These are phyloP conservation scores for Venusia cambrica DNA, from an alignment of 2,888 invertebrate species.

Conservation along the genomic window DNA sequence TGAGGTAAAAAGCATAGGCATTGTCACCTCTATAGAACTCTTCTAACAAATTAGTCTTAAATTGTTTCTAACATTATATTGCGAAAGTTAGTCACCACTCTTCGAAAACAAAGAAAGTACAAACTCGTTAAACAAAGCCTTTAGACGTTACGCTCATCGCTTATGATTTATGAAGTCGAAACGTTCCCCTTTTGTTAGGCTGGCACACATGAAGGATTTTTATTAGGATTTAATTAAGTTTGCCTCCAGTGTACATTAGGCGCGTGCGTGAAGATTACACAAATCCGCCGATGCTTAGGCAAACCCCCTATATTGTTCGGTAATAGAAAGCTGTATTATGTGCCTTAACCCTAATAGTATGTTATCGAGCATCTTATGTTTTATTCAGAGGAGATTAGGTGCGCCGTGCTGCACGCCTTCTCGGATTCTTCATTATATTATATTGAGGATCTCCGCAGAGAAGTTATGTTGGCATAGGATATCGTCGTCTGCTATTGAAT, in stretches of 20 bases:
- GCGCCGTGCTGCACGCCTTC: slow-evolving; percentile 48
- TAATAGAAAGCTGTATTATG: slow-evolving; percentile 71
- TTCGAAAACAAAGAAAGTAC: slow-evolving; percentile 2
- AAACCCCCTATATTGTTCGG: slow-evolving; percentile 45
- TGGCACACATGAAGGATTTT: slow-evolving; percentile 46
- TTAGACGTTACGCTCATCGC: slow-evolving; percentile 21
- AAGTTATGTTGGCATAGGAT: too few relatives aligned
- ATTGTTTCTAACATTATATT: too few relatives aligned
- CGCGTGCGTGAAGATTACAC: slow-evolving; percentile 55
- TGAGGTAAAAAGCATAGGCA: too few relatives aligned
- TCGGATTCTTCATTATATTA: slow-evolving; percentile 61
- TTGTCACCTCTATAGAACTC: too few relatives aligned
- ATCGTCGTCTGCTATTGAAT: too few relatives aligned
- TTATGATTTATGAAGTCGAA: slow-evolving; percentile 14
- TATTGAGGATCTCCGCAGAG: slow-evolving; percentile 29
- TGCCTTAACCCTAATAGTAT: slow-evolving; percentile 69
- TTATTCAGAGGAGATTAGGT: slow-evolving; percentile 75
- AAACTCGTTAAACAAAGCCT: slow-evolving; percentile 26
- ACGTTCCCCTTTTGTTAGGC: slow-evolving; percentile 43
- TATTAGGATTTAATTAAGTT: slow-evolving; percentile 72
- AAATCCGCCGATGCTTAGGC: slow-evolving; percentile 34
- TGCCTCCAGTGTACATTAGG: slow-evolving; percentile 45
- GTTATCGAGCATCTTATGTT: slow-evolving; percentile 75
- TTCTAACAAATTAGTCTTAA: too few relatives aligned
- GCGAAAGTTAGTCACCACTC: too few relatives aligned